phyloP scores from a whole-genome alignment of 2,797 vertebrate genomes.

The Gephyroberyx darwinii region DNA sequence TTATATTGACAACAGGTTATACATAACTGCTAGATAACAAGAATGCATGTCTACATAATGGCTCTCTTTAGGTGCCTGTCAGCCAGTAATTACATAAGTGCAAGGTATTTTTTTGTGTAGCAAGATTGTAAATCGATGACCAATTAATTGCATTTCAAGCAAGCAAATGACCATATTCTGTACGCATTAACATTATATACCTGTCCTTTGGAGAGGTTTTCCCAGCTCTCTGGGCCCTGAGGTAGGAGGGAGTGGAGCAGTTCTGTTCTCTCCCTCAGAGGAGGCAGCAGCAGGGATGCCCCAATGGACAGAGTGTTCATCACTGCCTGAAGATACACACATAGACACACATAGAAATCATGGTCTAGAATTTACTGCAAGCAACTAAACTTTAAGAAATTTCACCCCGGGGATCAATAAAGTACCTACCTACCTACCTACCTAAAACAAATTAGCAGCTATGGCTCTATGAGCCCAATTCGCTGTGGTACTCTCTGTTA shows the following conservation, averaged over 20 bases:
- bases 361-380: background rate
- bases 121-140: background rate
- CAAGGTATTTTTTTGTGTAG: background rate
- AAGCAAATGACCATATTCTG: background rate
- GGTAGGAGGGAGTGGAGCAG: conserved; percentile 86
- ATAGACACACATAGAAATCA: conserved; percentile 24
- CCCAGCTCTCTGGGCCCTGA: conserved; percentile 86
- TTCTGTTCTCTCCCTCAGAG: conserved; percentile 86
- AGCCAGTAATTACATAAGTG: background rate
- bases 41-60: no score
- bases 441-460: background rate
- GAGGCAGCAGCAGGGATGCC: conserved; percentile 84
- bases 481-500: no score
- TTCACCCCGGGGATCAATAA: no score
- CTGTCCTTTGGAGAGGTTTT: conserved; percentile 86
- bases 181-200: conserved; percentile 55
- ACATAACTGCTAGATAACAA: background rate
- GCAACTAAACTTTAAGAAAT: background rate
- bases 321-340: conserved; percentile 78
- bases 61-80: background rate
- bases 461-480: background rate
- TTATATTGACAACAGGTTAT: background rate
- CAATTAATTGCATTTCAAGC: background rate
- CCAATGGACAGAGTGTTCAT: conserved; percentile 85
- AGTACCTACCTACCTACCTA: no score